Base-by-base conservation (phyloP, 2,113 vertebrate genomes). In the Cryptomyrus ogoouensis region DNA sequence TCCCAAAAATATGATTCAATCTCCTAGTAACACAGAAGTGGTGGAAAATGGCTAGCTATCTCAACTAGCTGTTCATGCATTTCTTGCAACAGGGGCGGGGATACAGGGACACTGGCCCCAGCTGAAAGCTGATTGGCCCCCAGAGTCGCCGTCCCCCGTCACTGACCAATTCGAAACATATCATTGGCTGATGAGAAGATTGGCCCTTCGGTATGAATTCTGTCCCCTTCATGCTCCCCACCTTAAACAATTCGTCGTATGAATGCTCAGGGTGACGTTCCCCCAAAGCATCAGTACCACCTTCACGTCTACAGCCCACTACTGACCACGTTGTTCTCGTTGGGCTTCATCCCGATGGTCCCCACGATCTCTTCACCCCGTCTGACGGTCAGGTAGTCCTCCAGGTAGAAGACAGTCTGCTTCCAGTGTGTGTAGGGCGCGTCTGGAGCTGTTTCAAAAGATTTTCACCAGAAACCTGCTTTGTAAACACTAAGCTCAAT, bases 391-490 rank as follows among this genome's bases (percentile, higher is more conserved):
- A 99, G 94, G 92, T 98, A 99, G 93, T 99, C 98, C 94, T 99
- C 98, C 93, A 99, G 91, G 94, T 99, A 99, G 96, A 99, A 99
- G 87, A 99, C 98, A 0, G 98, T 99, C 96, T 99, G 98, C 93
- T 99, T 99, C 98, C 98, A 99, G 95, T 99, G 98, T 52, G 98
- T 99, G 91, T 97, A 99, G 74, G 97, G 96, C 46, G 97, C 97
- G 70, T 99, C 98, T 0, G 98, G 98, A 92, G 97, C 98, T 99
- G 92, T 58, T 90, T 66, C 52, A 10, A 83, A 70, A 77, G 53
- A 88, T 24, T 84, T 44, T n/a, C 35, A 84, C 83, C 17, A 12
- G 5, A 84, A 84, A 47, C 80, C 39, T 47, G 62, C 62, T 66
- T 31, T 66, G 62, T 66, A 66, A 66, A 70, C n/a, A 31, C 62